Conservation (phyloP, 2,888 invertebrate genomes). For the Gibbula magus region DNA sequence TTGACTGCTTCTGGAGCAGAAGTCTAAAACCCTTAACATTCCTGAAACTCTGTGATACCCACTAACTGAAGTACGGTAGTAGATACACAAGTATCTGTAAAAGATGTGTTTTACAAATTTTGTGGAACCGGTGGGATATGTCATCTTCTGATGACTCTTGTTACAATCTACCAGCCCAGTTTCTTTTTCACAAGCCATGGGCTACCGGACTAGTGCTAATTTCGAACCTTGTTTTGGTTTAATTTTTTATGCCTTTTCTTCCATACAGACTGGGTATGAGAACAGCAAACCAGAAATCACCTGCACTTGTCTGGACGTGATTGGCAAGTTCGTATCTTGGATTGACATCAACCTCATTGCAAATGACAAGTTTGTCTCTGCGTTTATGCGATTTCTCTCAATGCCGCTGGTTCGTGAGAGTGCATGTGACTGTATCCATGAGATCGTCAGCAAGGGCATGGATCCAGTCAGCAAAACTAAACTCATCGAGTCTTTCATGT, state of each 20-base stretch:
- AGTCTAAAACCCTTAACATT: too few relatives aligned
- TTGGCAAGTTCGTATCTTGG: conserved; percentile 79
- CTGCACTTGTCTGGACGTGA: conserved; percentile 77
- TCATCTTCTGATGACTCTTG: too few relatives aligned
- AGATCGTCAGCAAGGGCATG: conserved; percentile 79
- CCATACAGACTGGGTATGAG: conserved; percentile 75
- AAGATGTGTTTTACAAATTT: too few relatives aligned
- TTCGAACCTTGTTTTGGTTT: background rate
- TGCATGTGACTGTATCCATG: conserved; percentile 78
- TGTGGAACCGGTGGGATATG: too few relatives aligned
- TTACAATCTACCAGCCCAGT: too few relatives aligned
- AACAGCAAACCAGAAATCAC: conserved; percentile 72
- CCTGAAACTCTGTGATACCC: too few relatives aligned
- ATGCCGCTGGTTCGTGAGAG: conserved; percentile 74
- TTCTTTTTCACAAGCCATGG: too few relatives aligned
- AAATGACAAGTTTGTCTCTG: conserved; percentile 78
- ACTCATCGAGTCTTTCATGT: conserved; percentile 77
- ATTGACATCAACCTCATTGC: conserved; percentile 79
- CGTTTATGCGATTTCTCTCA: conserved; percentile 76
- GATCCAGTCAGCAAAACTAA: conserved; percentile 78
- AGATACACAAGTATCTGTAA: too few relatives aligned
- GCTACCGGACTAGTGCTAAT: too few relatives aligned
- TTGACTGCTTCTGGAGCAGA: too few relatives aligned
- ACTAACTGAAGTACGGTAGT: too few relatives aligned
- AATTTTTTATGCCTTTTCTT: background rate